These are phyloP conservation scores for Flexamia atlantica DNA, from an alignment of 2,888 invertebrate species.

Conservation along the genomic window DNA sequence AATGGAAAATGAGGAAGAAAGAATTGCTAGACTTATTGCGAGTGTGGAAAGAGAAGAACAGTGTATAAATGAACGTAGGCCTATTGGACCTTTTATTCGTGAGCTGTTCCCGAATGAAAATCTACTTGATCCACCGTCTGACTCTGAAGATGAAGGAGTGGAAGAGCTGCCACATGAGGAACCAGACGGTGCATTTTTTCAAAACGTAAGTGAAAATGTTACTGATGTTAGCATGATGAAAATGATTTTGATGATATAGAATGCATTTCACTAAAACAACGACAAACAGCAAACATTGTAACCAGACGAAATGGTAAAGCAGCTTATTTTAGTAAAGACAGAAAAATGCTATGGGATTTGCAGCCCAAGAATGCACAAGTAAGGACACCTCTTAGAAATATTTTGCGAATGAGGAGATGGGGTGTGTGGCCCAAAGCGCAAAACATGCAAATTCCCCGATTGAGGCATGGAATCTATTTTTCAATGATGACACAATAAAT, in stretches of 20 bases:
- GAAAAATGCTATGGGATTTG: constrained; percentile 14
- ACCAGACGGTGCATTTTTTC: neutral
- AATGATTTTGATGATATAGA: constrained; percentile 12
- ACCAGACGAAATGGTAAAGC: constrained; percentile 26
- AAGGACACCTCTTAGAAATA: constrained; percentile 1
- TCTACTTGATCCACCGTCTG: neutral
- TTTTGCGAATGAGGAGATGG: constrained; percentile 41
- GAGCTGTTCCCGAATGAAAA: neutral
- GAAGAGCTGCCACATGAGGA: no score
- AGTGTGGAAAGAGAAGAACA: constrained; percentile 10
- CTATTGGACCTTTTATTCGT: neutral
- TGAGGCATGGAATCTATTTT: constrained; percentile 30
- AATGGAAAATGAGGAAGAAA: no score
- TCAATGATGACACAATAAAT: constrained; percentile 21
- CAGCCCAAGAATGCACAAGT: constrained; percentile 18
- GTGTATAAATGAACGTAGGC: neutral
- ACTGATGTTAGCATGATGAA: constrained; percentile 3
- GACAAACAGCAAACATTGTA: neutral
- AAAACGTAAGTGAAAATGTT: constrained; percentile 7
- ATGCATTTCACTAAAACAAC: constrained; percentile 27
- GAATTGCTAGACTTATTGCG: no score
- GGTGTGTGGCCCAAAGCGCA: constrained; percentile 12
- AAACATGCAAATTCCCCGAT: constrained; percentile 18
- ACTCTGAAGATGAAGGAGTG: constrained; percentile 18
- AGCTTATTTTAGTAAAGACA: constrained; percentile 20